Percentiles rank a stretch among this genome's conserved stretches.
Conservation (phyloP, 2,113 vertebrate species). For the Pongo abelii region DNA sequence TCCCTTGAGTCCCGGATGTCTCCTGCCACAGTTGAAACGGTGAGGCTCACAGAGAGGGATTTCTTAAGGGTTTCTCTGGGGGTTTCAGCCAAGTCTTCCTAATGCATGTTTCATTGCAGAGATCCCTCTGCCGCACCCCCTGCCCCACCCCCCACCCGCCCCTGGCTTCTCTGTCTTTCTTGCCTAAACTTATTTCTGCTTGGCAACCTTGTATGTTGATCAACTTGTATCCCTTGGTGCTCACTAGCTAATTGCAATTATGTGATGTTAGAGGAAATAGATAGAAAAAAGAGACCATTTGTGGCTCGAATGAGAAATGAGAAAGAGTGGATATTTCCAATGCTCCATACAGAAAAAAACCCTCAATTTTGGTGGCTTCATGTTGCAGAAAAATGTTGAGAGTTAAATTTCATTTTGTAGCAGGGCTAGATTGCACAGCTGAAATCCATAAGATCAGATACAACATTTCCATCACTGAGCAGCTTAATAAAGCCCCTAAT, state of each 20-base stretch:
- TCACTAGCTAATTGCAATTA: not conserved
- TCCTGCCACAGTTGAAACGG: not conserved
- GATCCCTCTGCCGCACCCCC: fast-evolving
- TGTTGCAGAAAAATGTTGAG: not conserved
- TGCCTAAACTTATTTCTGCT: not conserved
- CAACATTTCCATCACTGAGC: constrained; percentile 5
- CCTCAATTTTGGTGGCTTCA: not conserved
- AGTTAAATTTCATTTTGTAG: constrained; percentile 26
- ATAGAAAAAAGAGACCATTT: not conserved
- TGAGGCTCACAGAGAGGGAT: fast-evolving
- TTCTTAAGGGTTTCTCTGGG: not conserved
- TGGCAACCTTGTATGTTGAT: not conserved
- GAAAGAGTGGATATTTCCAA: not conserved
- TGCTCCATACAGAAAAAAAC: not conserved
- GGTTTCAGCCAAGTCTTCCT: too few relatives aligned
- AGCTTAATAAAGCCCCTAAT: constrained; percentile 52
- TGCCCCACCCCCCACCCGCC: fast-evolving
- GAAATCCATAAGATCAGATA: not conserved
- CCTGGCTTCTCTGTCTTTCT: fast-evolving
- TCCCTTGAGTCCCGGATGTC: not conserved
- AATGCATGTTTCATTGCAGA: not conserved
- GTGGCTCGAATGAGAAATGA: not conserved
- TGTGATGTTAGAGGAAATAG: not conserved
- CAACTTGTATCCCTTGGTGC: not conserved
- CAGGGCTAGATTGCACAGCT: not conserved